A percentile compares a stretch with the other conserved stretches of the same genome.
These are phyloP conservation scores for Elymnias hypermnestra DNA, from an alignment of 1,140 invertebrate species.

Conservation along the genomic window DNA sequence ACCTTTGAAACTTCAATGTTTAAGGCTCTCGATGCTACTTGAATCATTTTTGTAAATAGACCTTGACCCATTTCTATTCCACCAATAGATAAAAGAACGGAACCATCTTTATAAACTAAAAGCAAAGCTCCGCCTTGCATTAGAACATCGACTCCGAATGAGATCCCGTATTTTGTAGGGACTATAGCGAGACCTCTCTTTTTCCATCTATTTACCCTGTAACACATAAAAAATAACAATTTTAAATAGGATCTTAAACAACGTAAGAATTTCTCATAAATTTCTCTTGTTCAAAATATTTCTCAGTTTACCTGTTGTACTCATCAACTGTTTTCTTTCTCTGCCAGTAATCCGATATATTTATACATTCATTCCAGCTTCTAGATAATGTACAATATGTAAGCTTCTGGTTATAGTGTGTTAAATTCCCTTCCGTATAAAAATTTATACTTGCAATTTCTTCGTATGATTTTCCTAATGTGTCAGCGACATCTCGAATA, in stretches of 20 bases:
- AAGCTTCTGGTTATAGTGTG: constrained; percentile 82
- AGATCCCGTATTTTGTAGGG: constrained; percentile 71
- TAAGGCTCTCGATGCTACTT: constrained; percentile 76
- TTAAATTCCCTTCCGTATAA: constrained; percentile 83
- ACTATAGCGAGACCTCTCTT: constrained; percentile 74
- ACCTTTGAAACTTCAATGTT: constrained; percentile 77
- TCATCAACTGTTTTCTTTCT: constrained; percentile 73
- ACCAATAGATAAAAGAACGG: constrained; percentile 79
- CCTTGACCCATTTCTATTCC: constrained; percentile 85
- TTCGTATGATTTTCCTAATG: constrained; percentile 70
- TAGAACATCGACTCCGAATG: constrained; percentile 49
- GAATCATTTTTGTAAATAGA: constrained; percentile 80
- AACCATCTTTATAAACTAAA: constrained; percentile 79
- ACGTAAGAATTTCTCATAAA: too few relatives aligned
- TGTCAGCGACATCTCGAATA: constrained; percentile 79
- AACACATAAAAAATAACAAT: constrained; percentile 27
- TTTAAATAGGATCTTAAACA: too few relatives aligned
- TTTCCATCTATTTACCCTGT: constrained; percentile 72
- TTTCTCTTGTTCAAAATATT: too few relatives aligned
- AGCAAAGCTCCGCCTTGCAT: constrained; percentile 74
- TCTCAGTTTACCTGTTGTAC: constrained; percentile 85
- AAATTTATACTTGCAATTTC: constrained; percentile 78
- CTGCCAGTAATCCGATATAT: constrained; percentile 76
- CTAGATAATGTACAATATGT: constrained; percentile 80
- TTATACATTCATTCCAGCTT: constrained; percentile 84